A percentile compares a stretch with the other conserved stretches of the same genome.
These are phyloP conservation scores for Lymantria dispar DNA, from an alignment of 2,888 invertebrate species.

Conservation along the genomic window DNA sequence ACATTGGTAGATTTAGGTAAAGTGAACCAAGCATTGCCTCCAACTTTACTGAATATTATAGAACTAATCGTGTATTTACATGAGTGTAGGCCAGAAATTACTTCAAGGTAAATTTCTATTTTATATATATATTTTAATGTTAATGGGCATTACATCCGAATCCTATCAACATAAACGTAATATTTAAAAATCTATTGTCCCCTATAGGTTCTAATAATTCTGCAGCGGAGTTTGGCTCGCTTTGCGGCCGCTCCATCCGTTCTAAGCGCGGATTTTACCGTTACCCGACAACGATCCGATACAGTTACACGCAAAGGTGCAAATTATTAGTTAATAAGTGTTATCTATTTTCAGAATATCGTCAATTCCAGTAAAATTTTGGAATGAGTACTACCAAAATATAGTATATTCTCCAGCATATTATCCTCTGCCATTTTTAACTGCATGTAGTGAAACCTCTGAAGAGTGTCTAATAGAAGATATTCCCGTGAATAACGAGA, in stretches of 20 bases:
- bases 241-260: no score
- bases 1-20: constrained; percentile 41
- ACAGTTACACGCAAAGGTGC: no score
- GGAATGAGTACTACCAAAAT: constrained; percentile 63
- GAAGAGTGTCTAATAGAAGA: constrained; percentile 39
- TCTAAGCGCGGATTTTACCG: no score
- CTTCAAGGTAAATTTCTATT: constrained; percentile 41
- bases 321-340: no score
- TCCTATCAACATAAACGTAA: no score
- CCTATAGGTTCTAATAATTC: no score
- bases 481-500: constrained; percentile 49
- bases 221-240: no score
- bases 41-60: constrained; percentile 54
- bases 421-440: constrained; percentile 57
- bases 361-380: constrained; percentile 54
- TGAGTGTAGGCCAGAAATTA: constrained; percentile 26
- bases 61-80: constrained; percentile 44
- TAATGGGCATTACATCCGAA: no score
- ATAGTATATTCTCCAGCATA: constrained; percentile 55
- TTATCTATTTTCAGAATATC: constrained; percentile 45
- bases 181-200: no score
- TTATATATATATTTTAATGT: not conserved
- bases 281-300: no score
- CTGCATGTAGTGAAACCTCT: constrained; percentile 17
- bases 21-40: constrained; percentile 50